A percentile compares a stretch with the other conserved stretches of the same genome.
Conservation (phyloP, 2,113 vertebrate species). For the Epinephelus fuscoguttatus region DNA sequence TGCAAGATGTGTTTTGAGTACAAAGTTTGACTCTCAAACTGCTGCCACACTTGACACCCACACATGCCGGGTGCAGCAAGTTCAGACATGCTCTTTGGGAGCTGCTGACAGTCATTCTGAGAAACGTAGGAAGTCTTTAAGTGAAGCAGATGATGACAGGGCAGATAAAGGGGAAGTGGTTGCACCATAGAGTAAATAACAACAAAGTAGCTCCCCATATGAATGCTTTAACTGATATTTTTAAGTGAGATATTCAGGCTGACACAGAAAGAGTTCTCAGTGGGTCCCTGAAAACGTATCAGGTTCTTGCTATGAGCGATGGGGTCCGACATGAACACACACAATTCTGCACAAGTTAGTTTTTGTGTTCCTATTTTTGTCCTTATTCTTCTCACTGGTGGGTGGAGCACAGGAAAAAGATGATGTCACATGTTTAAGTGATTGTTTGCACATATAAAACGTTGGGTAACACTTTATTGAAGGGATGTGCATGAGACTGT, state of each 20-base stretch:
- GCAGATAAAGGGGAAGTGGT: not conserved
- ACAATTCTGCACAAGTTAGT: not conserved
- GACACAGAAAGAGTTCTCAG: not conserved
- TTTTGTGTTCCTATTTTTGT: not conserved
- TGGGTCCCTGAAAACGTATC: not conserved
- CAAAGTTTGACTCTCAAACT: not conserved
- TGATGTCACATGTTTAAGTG: not conserved
- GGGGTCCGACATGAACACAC: not conserved
- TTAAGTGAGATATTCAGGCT: not conserved
- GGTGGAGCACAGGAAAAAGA: not conserved
- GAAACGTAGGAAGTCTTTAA: constrained; percentile 49
- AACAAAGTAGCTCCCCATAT: not conserved
- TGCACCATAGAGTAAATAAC: constrained; percentile 35
- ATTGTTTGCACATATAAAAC: too few relatives aligned
- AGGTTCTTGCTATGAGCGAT: too few relatives aligned
- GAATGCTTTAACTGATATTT: not conserved
- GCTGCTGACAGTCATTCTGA: constrained; percentile 52
- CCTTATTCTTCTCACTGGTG: not conserved
- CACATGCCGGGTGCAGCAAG: not conserved
- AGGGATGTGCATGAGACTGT: too few relatives aligned
- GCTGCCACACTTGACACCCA: not conserved
- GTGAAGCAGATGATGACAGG: not conserved
- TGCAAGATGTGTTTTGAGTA: not conserved
- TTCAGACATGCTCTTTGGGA: not conserved
- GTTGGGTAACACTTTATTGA: too few relatives aligned